These are phyloP conservation scores for Sus scrofa DNA, from an alignment of 2,113 vertebrate genomes.

Conservation along the genomic window T2T-Sscrofa CM000817.6:113843001-113843500, in stretches of 20 bases:
- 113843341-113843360: constrained; percentile 21
- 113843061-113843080: background rate
- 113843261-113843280: background rate
- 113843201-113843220: background rate
- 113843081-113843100: background rate
- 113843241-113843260: background rate
- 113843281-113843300: background rate
- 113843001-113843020: background rate
- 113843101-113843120: background rate
- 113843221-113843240: background rate
- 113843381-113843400: background rate
- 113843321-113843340: background rate
- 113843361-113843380: background rate
- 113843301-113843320: background rate
- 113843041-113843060: background rate
- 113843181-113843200: background rate
- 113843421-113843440: background rate
- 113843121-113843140: background rate
- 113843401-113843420: background rate
- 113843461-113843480: background rate
- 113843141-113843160: background rate
- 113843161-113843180: background rate
- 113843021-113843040: background rate
- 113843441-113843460: background rate
- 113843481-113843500: background rate